Base-by-base conservation (phyloP, 2,797 vertebrate species). In the Darevskia nairensis region DNA sequence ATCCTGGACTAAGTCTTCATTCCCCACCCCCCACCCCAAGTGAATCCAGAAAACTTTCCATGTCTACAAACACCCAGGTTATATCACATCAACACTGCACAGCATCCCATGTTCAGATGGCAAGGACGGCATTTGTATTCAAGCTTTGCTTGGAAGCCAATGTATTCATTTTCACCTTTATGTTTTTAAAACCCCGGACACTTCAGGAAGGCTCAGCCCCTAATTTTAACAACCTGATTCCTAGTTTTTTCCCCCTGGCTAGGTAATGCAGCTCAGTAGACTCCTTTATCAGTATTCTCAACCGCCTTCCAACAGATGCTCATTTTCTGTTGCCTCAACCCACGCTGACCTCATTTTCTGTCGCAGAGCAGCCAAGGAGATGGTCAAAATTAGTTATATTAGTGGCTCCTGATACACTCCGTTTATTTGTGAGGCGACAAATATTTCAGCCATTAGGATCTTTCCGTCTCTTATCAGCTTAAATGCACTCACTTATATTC, bases 401-500 rank as follows among this genome's bases (percentile, higher is more conserved):
- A 99, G 97, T 95, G 95, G 95, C 97, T 98, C 97, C 97, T 92
- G 97, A 97, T 92, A 96, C 95, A 94, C 96, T 96, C 96, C 96
- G 97, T 97, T 98, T 98, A 97, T 98, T 98, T 99, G 98, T 99
- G 98, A 98, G 98, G 98, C 97, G 97, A 98, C 98, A 98, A 98
- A 98, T 98, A 99, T 99, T 99, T 98, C 97, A 98, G 98, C 98
- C 98, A 99, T 99, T 99, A 99, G 97, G 96, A 97, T 97, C 97
- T 98, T 98, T 98, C 98, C 97, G 94, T 98, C 97, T 98, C 98
- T 99, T 98, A 99, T 98, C 98, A 96, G 98, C 97, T 98, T 97
- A 98, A 98, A 98, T 98, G 98, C 98, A 98, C 98, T 98, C 98
- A 97, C 98, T 99, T 98, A 99, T 97, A 99, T 99, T 98, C 98